These are phyloP conservation scores for Heterodera filipjevi DNA, from an alignment of 2,888 invertebrate genomes.

Conservation along the genomic window DNA sequence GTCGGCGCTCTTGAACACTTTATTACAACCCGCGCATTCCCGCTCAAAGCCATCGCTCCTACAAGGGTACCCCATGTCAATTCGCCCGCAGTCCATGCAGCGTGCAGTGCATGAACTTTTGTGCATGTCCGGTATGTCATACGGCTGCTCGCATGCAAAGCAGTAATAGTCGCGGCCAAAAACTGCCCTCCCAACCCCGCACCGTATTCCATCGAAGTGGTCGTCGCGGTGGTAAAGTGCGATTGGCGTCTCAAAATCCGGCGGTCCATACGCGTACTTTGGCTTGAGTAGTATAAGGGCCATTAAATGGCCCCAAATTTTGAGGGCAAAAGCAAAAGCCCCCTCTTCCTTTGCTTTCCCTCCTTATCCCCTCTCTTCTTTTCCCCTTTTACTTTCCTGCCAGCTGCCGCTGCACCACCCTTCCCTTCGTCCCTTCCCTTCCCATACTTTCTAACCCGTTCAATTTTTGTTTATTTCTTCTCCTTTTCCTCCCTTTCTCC, in stretches of 20 bases:
- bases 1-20: neutral
- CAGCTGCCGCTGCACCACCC: too few relatives aligned
- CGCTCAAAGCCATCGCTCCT: neutral
- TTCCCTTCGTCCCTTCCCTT: too few relatives aligned
- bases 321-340: too few relatives aligned
- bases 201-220: conserved; percentile 12
- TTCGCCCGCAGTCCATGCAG: neutral
- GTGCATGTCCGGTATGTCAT: neutral
- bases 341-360: too few relatives aligned
- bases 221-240: neutral
- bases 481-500: too few relatives aligned
- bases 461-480: too few relatives aligned
- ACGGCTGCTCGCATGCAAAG: neutral
- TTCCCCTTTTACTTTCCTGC: too few relatives aligned
- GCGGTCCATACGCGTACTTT: neutral
- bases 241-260: neutral
- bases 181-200: neutral
- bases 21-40: neutral
- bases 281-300: too few relatives aligned
- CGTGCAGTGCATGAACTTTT: neutral
- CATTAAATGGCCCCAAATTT: too few relatives aligned
- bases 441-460: too few relatives aligned
- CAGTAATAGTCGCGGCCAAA: conserved; percentile 8
- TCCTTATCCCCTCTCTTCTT: too few relatives aligned
- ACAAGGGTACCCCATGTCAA: neutral